These are phyloP conservation scores for Drosophila grimshawi DNA, from an alignment of 1,140 invertebrate species.

Conservation along the genomic window DNA sequence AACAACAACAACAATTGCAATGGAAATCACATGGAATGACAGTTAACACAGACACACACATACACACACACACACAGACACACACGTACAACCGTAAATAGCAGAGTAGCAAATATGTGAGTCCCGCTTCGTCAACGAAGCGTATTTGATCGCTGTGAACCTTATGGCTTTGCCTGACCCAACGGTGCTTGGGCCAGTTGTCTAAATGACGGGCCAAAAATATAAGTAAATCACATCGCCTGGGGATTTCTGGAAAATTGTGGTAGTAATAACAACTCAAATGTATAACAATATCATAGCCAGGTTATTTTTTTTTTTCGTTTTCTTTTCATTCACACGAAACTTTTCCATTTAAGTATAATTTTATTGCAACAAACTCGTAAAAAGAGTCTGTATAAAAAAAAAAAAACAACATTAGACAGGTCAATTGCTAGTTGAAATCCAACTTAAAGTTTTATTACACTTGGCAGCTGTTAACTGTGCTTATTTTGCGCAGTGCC, in stretches of 20 bases:
- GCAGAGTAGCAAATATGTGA: neutral
- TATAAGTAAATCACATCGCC: conserved; percentile 22
- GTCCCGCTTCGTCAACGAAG: conserved; percentile 1
- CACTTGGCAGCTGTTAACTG: conserved; percentile 9
- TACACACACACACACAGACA: neutral
- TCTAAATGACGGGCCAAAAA: conserved; percentile 33
- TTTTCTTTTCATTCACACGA: neutral
- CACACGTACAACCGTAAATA: neutral
- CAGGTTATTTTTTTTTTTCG: neutral
- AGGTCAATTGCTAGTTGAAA: conserved; percentile 8
- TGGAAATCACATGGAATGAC: conserved; percentile 21
- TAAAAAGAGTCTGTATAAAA: neutral
- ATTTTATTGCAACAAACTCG: conserved; percentile 17
- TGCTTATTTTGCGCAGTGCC: conserved; percentile 1
- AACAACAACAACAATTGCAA: conserved; percentile 13
- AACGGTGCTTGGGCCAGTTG: conserved; percentile 9
- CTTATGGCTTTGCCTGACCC: conserved; percentile 25
- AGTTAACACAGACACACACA: conserved; percentile 4
- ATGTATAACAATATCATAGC: conserved; percentile 10
- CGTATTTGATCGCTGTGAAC: conserved; percentile 23
- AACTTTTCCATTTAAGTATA: conserved; percentile 13
- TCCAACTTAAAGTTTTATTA: neutral
- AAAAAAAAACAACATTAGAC: neutral
- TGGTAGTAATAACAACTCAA: conserved; percentile 3
- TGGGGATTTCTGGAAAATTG: conserved; percentile 16